phyloP scores from a whole-genome alignment of 1,140 invertebrate genomes.

The Pemphigus obesinymphae region DNA sequence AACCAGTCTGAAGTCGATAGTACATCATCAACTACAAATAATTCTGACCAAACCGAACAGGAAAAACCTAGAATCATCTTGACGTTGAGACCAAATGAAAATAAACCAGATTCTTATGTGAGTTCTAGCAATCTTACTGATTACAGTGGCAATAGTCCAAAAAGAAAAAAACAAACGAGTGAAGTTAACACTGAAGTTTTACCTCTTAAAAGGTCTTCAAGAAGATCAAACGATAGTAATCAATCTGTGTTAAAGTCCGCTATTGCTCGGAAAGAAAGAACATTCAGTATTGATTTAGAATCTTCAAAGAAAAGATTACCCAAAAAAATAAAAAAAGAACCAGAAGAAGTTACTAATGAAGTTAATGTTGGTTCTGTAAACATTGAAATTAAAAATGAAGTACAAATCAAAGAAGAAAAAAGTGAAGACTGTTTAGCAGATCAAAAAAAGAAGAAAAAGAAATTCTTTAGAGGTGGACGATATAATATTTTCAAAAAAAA shows the following conservation, averaged over 20 bases:
- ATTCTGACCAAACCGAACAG: conserved; percentile 3
- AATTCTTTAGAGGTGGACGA: conserved; percentile 19
- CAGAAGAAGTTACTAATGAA: not conserved
- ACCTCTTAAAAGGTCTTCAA: conserved; percentile 48
- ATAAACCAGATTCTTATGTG: conserved; percentile 41
- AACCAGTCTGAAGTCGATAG: conserved; percentile 6
- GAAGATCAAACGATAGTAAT: conserved; percentile 47
- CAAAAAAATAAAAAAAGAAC: conserved; percentile 20
- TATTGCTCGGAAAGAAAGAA: conserved; percentile 51
- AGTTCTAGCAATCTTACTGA: conserved; percentile 35
- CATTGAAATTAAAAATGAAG: not conserved
- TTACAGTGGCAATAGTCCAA: conserved; percentile 5
- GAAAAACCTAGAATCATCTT: conserved; percentile 46
- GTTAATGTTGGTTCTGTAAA: not conserved
- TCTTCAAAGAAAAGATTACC: conserved; percentile 27
- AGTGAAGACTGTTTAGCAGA: not conserved
- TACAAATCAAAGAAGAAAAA: not conserved
- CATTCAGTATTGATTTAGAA: conserved; percentile 45
- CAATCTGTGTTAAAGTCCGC: conserved; percentile 50
- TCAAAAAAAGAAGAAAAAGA: conserved; percentile 32
- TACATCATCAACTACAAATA: conserved; percentile 13
- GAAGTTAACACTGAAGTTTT: conserved; percentile 5
- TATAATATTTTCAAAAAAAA: conserved; percentile 40
- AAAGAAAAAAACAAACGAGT: conserved; percentile 26
- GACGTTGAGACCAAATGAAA: conserved; percentile 45